Evolutionary conservation across 2,113 vertebrate genomes (phyloP), one percentile per base, ranked within the genome.

Genomic region (Tychaedon coryphoeus): DNA sequence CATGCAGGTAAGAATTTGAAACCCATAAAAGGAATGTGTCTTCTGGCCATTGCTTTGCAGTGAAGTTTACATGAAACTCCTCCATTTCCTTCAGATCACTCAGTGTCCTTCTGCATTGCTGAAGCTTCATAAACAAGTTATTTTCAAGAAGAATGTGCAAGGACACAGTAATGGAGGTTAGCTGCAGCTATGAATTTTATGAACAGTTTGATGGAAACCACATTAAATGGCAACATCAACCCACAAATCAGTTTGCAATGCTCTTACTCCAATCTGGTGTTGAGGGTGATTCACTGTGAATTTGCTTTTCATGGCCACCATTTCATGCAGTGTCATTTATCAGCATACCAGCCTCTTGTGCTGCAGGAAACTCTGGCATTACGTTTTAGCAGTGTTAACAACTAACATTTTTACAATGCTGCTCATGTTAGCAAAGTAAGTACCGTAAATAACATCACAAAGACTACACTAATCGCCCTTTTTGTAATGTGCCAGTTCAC

Each of bases 61-160:
- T 38, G 15, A 34, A 57, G 45, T 62, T 84, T 71, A 16, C 62
- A 23, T 23, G 64, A 74, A 56, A 26, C 12, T 72, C 4, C 34
- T 89, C 73, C 19, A 38, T 86, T 94, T 81, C 42, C 70, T 65
- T 62, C 73, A 80, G 71, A 70, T 66, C 53, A 33, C 67, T 36
- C 58, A 83, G 38, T 86, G 88, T 91, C 77, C 69, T 77, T 83
- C 60, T 85, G 24, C 56, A 53, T 22, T 81, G 62, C 19, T 93
- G 87, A 62, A 88, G 83, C 57, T 94, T 69, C 87, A 94, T 82
- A 95, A 97, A 70, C 94, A 91, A 86, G 92, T 84, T 94, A 81
- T 94, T 94, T 95, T 87, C 94, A 50, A 57, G 93, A 96, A 95
- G 94, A 96, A 93, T 72, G 78, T 78, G 58, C 90, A 96, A 95